Conservation (phyloP, 1,140 invertebrate genomes). For the Trichomalopsis sarcophagae region DNA sequence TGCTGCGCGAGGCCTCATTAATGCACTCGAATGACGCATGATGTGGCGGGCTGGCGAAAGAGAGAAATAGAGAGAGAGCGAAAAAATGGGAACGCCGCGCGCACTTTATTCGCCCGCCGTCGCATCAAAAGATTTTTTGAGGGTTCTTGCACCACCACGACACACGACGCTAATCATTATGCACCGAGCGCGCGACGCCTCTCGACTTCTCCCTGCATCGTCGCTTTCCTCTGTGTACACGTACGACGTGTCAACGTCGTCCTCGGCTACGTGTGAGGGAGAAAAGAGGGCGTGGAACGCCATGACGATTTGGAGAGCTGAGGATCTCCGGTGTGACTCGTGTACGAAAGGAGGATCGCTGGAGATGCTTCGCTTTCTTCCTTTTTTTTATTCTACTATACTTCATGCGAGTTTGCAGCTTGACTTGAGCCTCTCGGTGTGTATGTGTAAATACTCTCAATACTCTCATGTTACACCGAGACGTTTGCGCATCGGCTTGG, state of each 20-base stretch:
- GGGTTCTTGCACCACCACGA: slow-evolving; percentile 14
- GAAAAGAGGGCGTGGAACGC: neutral
- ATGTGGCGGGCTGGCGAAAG: neutral
- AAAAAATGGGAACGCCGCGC: slow-evolving; percentile 27
- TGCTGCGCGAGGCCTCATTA: slow-evolving; percentile 41
- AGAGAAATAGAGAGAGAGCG: neutral
- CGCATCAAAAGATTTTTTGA: slow-evolving; percentile 23
- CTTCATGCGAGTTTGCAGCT: neutral
- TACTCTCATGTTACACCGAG: neutral
- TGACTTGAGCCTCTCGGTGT: neutral
- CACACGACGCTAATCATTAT: slow-evolving; percentile 14
- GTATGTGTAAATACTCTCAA: no score
- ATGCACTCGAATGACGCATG: slow-evolving; percentile 45
- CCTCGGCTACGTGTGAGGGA: neutral
- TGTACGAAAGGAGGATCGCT: neutral
- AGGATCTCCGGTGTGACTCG: neutral
- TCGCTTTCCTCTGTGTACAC: neutral
- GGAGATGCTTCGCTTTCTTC: neutral
- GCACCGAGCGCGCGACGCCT: neutral
- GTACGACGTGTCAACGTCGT: no score
- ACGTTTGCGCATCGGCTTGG: neutral
- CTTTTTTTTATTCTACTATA: neutral
- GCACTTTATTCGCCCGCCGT: neutral
- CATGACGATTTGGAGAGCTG: neutral
- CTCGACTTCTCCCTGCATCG: neutral